Conservation (phyloP, 2,113 vertebrate species). For the Proterorhinus semilunaris region DNA sequence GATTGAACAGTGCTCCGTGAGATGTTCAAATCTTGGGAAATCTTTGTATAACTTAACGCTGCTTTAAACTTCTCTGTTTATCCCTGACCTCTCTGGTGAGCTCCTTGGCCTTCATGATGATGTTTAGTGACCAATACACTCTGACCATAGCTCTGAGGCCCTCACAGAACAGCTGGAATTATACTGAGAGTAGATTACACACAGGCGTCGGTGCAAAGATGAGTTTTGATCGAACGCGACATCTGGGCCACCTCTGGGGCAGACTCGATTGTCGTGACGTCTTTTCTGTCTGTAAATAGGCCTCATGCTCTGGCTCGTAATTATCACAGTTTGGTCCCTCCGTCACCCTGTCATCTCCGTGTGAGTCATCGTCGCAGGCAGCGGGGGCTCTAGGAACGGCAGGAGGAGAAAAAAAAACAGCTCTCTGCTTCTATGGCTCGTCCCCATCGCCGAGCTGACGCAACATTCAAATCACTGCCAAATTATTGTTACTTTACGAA, state of each 20-base stretch:
- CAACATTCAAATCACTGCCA: too few species aligned
- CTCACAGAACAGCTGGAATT: too few species aligned
- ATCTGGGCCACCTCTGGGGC: neutral
- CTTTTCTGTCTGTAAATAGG: conserved; percentile 19
- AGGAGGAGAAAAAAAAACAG: neutral
- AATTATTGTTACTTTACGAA: too few species aligned
- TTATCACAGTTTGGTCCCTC: conserved; percentile 12
- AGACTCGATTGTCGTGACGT: neutral
- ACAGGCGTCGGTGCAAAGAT: neutral
- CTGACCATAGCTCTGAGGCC: too few species aligned
- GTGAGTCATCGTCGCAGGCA: conserved; percentile 40
- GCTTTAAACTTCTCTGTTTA: too few species aligned
- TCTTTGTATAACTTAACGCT: too few species aligned
- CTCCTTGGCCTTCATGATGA: too few species aligned
- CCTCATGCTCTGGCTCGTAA: conserved; percentile 1
- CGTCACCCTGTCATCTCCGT: conserved; percentile 10
- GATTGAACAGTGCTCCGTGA: too few species aligned
- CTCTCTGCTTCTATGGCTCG: neutral
- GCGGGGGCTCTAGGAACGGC: neutral
- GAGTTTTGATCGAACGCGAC: neutral
- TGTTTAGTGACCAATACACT: too few species aligned
- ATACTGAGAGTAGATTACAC: too few species aligned
- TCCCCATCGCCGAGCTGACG: conserved; percentile 16
- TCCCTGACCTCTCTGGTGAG: too few species aligned
- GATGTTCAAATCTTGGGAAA: too few species aligned